Conservation (phyloP, 2,797 vertebrate species). For the Setipinna tenuifilis region DNA sequence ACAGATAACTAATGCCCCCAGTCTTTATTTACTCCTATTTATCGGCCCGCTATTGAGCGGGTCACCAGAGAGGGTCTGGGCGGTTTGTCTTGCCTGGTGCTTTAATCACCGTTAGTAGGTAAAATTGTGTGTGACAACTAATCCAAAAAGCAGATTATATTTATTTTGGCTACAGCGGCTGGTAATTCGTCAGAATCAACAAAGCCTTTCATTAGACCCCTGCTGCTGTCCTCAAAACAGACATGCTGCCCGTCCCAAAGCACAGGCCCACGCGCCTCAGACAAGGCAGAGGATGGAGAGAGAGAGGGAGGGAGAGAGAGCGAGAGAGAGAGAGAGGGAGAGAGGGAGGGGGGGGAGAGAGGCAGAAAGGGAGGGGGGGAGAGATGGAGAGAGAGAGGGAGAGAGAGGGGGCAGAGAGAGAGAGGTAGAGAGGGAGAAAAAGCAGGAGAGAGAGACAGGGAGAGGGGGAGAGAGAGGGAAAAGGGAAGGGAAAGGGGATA, state of each 20-base stretch:
- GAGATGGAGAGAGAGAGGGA: too few species aligned
- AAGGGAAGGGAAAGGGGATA: too few species aligned
- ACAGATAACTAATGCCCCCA: conserved; percentile 89
- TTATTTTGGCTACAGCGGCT: conserved; percentile 96
- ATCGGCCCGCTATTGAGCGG: conserved; percentile 79
- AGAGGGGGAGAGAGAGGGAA: too few species aligned
- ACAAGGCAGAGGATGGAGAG: conserved; percentile 37
- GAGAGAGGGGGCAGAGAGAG: too few species aligned
- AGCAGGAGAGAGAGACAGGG: too few species aligned
- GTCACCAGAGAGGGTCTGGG: conserved; percentile 81
- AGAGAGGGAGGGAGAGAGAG: neutral
- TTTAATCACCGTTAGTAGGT: conserved; percentile 88
- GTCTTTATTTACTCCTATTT: conserved; percentile 85
- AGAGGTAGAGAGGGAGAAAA: too few species aligned
- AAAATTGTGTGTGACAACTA: conserved; percentile 94
- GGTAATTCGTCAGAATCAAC: conserved; percentile 97
- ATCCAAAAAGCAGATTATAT: conserved; percentile 98
- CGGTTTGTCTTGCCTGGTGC: conserved; percentile 77
- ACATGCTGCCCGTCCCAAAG: conserved; percentile 83
- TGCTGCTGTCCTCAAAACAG: conserved; percentile 93
- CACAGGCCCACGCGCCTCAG: conserved; percentile 54
- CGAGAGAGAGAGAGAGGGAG: neutral
- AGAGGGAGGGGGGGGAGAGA: neutral
- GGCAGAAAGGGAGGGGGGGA: neutral
- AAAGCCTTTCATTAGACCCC: conserved; percentile 98